Conservation (phyloP, 2,888 invertebrate species). For the Isotomurus palustris region DNA sequence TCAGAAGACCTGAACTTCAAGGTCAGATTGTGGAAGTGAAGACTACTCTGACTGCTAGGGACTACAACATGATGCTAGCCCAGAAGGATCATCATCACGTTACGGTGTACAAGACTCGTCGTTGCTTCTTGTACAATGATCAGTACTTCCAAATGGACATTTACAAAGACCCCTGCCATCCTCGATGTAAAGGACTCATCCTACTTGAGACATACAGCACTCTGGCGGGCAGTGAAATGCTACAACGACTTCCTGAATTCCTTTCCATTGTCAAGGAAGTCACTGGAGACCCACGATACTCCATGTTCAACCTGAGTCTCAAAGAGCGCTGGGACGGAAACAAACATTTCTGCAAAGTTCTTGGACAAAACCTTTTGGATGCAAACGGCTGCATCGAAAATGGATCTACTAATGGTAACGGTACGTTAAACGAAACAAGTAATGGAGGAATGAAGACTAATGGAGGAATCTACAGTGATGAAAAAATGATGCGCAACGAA, state of each 20-base stretch:
- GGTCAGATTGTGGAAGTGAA: conserved; percentile 91
- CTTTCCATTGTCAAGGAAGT: conserved; percentile 82
- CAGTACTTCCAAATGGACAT: conserved; percentile 97
- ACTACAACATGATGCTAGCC: conserved; percentile 82
- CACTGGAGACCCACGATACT: conserved; percentile 73
- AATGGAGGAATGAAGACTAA: not conserved
- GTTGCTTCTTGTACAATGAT: conserved; percentile 92
- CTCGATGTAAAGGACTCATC: conserved; percentile 81
- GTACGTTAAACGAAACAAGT: not conserved
- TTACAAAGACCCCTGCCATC: conserved; percentile 85
- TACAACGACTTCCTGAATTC: conserved; percentile 69
- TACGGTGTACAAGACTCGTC: conserved; percentile 86
- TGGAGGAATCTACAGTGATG: too few relatives aligned
- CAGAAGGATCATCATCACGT: conserved; percentile 80
- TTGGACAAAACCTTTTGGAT: conserved; percentile 49
- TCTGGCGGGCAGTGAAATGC: conserved; percentile 60
- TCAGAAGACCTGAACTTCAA: conserved; percentile 77
- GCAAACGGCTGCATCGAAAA: not conserved
- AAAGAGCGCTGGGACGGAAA: conserved; percentile 84
- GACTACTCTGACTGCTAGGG: conserved; percentile 84
- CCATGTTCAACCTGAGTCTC: conserved; percentile 92
- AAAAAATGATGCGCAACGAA: conserved; percentile 18
- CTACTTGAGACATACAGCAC: conserved; percentile 91
- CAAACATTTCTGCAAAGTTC: conserved; percentile 69
- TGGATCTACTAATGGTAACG: not conserved